Percentiles rank a stretch among this genome's conserved stretches.
Conservation (phyloP, 2,113 vertebrate species). For the Clarias gariepinus region DNA sequence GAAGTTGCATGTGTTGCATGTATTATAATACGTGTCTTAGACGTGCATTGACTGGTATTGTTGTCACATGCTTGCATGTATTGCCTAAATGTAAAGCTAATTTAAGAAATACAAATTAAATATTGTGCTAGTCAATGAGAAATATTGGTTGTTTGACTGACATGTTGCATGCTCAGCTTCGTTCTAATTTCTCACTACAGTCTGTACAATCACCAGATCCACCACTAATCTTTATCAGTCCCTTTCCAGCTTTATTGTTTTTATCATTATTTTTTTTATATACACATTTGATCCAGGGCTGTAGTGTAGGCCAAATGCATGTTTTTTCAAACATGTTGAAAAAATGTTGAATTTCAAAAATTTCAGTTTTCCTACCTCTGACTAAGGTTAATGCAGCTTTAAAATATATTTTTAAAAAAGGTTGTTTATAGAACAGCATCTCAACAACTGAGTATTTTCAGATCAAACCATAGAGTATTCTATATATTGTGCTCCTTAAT, state of each 20-base stretch:
- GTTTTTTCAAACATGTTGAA: too few relatives aligned
- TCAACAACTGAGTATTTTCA: too few relatives aligned
- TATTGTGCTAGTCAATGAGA: neutral
- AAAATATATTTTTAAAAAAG: too few relatives aligned
- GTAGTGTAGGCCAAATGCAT: too few relatives aligned
- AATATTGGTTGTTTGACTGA: neutral
- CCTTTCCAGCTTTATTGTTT: neutral
- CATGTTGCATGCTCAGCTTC: neutral
- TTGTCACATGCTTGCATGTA: neutral
- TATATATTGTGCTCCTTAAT: too few relatives aligned
- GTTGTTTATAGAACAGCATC: too few relatives aligned
- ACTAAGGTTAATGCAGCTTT: too few relatives aligned
- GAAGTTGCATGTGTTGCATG: neutral
- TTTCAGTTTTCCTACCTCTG: too few relatives aligned
- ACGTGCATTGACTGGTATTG: too few relatives aligned
- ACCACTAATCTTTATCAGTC: neutral
- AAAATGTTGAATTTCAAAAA: too few relatives aligned
- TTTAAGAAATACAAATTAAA: neutral
- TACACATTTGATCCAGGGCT: neutral
- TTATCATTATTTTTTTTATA: neutral
- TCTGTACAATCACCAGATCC: neutral
- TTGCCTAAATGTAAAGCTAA: too few relatives aligned
- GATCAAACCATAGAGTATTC: too few relatives aligned
- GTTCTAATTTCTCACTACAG: neutral
- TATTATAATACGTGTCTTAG: neutral